These are phyloP conservation scores for Cephus runcator DNA, from an alignment of 2,888 invertebrate species.

Conservation along the genomic window DNA sequence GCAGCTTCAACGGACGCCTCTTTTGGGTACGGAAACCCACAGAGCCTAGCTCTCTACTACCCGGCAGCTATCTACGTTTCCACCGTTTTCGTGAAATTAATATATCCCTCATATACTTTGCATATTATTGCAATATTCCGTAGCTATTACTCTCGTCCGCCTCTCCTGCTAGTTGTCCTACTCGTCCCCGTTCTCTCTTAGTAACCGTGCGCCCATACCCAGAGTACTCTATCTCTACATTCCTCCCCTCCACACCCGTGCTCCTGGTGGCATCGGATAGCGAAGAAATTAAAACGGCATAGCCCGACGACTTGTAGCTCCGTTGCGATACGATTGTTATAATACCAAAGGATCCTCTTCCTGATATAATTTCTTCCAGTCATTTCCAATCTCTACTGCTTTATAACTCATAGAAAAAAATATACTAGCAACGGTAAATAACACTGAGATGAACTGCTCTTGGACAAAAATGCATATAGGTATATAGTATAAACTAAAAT, in stretches of 20 bases:
- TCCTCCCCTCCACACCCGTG: background rate
- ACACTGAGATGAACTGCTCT: background rate
- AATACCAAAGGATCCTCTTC: background rate
- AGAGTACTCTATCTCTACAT: background rate
- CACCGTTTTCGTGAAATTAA: conserved; percentile 64
- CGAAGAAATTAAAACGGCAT: conserved; percentile 1
- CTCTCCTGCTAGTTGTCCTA: conserved; percentile 36
- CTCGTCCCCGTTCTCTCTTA: conserved; percentile 20
- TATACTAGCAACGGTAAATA: background rate
- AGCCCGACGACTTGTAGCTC: background rate
- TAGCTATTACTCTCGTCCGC: conserved; percentile 59
- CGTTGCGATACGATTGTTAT: background rate
- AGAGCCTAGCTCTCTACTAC: conserved; percentile 33
- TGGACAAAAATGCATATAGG: background rate
- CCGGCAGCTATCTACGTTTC: conserved; percentile 54
- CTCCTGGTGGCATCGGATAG: background rate
- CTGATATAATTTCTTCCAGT: background rate
- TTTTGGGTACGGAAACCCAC: conserved; percentile 51
- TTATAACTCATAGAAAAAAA: background rate
- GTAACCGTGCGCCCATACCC: background rate
- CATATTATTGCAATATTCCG: conserved; percentile 65
- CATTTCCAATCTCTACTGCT: background rate
- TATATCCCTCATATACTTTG: conserved; percentile 66
- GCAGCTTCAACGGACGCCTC: conserved; percentile 43
- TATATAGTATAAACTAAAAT: background rate